Base-by-base conservation (phyloP, 2,797 vertebrate genomes). In the Typhlichthys eigenmanni region DNA sequence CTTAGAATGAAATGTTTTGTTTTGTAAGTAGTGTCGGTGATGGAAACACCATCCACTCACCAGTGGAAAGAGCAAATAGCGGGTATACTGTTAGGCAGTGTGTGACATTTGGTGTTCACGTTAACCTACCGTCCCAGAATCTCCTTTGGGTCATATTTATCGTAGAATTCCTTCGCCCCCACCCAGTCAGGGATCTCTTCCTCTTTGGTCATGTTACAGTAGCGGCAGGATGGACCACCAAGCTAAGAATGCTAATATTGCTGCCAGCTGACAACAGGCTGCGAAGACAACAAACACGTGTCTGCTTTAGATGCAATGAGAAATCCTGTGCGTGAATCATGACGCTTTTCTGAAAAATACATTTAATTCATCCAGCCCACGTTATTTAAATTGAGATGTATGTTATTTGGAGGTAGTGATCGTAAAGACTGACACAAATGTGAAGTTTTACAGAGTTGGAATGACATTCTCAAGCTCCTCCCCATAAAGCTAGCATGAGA, bases 111-210 rank as follows among this genome's bases (percentile, higher is more conserved):
- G 4, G 11, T 10, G 60, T 16, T 2, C 0, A 8, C 24, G 24
- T 29, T 2, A 54, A 69, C 66, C 3, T 93, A 99, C 98, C 98
- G 95, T 89, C 98, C 98, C 65, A 99, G 88, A 72, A 99, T 79
- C 85, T 99, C 97, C 83, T 98, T 99, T 0, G 96, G 90, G 11
- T 98, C 96, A 60, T 99, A 99, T 79, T 97, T 98, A 74, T 95
- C 92, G 11, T 99, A 97, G 75, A 99, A 99, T 72, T 95, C 94
- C 80, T 95, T 90, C 48, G 96, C 94, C 2, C 94, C 93, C 50
- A 91, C 89, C 81, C 91, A 94, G 78, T 98, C 96, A 0, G 94
- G 95, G 69, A 95, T 85, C 1, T 95, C 94, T n/a, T 98, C 95
- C 1, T 96, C 94, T 86, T 91, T 94, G 66, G 96, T 94, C 97